phyloP scores from a whole-genome alignment of 2,888 invertebrate genomes.

The Papilio gigon region DNA sequence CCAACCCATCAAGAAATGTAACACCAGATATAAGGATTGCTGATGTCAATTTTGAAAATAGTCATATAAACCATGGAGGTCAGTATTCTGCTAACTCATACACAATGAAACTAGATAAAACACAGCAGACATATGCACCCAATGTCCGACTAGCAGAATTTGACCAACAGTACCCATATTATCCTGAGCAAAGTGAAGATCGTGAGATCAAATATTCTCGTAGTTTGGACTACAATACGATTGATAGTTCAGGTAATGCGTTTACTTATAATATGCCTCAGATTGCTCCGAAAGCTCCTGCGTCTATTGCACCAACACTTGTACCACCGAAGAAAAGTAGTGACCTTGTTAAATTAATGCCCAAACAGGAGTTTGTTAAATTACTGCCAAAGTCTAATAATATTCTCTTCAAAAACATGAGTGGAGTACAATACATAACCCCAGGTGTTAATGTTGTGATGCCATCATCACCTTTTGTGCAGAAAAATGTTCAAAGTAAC shows the following conservation, averaged over 20 bases:
- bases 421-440: conserved; percentile 67
- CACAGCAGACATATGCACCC: conserved; percentile 59
- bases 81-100: conserved; percentile 59
- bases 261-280: conserved; percentile 63
- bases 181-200: conserved; percentile 69
- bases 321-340: conserved; percentile 55
- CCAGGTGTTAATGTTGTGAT: conserved; percentile 67
- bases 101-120: conserved; percentile 67
- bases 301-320: conserved; percentile 52
- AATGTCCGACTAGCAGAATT: conserved; percentile 59
- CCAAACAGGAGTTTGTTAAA: conserved; percentile 68
- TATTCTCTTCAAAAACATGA: conserved; percentile 70
- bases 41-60: conserved; percentile 67
- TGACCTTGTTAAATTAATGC: conserved; percentile 67
- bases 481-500: conserved; percentile 74
- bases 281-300: conserved; percentile 57
- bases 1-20: conserved; percentile 64
- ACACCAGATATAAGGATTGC: conserved; percentile 63
- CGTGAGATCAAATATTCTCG: conserved; percentile 75
- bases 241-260: conserved; percentile 59
- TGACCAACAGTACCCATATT: conserved; percentile 67
- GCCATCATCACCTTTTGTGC: conserved; percentile 70
- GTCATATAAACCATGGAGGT: conserved; percentile 50
- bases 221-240: conserved; percentile 70
- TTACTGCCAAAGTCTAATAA: conserved; percentile 70